Evolutionary conservation across 2,888 invertebrate genomes (phyloP).

Genomic region (Terebella lapidaria): DNA sequence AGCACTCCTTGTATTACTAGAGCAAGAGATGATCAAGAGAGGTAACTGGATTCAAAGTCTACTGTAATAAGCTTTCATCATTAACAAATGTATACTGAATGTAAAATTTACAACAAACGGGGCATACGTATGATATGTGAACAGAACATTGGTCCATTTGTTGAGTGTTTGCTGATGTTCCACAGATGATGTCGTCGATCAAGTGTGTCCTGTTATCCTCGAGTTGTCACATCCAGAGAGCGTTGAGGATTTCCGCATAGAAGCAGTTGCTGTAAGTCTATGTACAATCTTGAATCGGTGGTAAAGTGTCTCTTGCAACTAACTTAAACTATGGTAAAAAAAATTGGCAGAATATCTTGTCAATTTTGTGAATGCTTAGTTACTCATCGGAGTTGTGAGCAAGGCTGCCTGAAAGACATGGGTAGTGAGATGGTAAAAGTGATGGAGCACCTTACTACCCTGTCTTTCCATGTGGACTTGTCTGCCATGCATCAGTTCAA

Average conservation of each 20-base stretch:
- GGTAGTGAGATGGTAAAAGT: conserved; percentile 86
- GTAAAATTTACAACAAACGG: too few species aligned
- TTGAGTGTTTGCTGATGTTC: conserved; percentile 7
- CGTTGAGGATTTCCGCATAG: conserved; percentile 57
- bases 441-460: conserved; percentile 81
- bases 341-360: too few species aligned
- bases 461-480: conserved; percentile 73
- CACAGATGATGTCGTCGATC: conserved; percentile 61
- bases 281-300: too few species aligned
- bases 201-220: conserved; percentile 64
- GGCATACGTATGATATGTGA: too few species aligned
- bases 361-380: too few species aligned
- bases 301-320: too few species aligned
- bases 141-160: too few species aligned
- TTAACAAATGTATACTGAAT: too few species aligned
- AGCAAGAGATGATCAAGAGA: conserved; percentile 58
- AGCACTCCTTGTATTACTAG: conserved; percentile 63
- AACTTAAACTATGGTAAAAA: too few species aligned
- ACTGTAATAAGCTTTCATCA: too few species aligned
- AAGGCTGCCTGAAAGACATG: conserved; percentile 79
- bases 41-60: conserved; percentile 15
- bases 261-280: conserved; percentile 51
- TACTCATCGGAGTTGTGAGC: neutral
- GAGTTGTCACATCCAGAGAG: conserved; percentile 59
- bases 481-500: neutral